Evolutionary conservation across 2,797 vertebrate genomes (phyloP).

Genomic region (Iguana delicatissima): DNA sequence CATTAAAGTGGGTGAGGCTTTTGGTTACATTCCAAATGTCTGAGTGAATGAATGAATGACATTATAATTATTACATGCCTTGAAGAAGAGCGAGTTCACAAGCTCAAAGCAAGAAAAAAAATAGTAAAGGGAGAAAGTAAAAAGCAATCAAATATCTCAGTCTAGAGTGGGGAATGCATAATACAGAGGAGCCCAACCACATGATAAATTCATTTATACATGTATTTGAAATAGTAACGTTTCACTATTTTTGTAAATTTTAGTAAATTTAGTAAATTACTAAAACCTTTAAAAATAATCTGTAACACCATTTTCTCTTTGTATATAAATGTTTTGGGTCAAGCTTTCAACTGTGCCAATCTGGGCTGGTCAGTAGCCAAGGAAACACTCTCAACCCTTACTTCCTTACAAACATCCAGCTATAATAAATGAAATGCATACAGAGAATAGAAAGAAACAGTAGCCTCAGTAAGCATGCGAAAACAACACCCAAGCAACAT

Average conservation of each 20-base stretch:
- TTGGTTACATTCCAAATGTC: not conserved
- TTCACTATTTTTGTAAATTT: not conserved
- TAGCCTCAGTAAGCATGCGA: not conserved
- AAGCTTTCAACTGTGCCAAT: constrained; percentile 13
- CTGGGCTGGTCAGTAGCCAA: not conserved
- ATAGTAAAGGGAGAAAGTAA: not conserved
- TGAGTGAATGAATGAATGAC: not conserved
- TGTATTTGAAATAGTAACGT: not conserved
- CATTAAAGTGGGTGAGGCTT: constrained; percentile 2
- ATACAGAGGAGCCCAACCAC: not conserved
- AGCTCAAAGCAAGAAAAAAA: constrained; percentile 37
- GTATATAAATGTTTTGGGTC: constrained; percentile 10
- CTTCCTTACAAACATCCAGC: constrained; percentile 8
- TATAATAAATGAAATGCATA: not conserved
- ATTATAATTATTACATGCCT: not conserved
- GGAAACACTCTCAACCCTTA: not conserved
- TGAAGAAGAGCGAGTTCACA: constrained; percentile 41
- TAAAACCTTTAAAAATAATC: not conserved
- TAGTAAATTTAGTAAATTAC: too few relatives aligned
- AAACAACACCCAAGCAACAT: not conserved
- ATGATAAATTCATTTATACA: constrained; percentile 27
- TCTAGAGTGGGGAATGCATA: too few relatives aligned
- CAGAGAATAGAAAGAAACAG: constrained; percentile 3
- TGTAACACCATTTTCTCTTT: constrained; percentile 22
- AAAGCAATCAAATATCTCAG: not conserved